A percentile compares a stretch with the other conserved stretches of the same genome.
Evolutionary conservation across 1,140 invertebrate genomes (phyloP).

Genomic region (Pseudomyrmex gracilis): DNA sequence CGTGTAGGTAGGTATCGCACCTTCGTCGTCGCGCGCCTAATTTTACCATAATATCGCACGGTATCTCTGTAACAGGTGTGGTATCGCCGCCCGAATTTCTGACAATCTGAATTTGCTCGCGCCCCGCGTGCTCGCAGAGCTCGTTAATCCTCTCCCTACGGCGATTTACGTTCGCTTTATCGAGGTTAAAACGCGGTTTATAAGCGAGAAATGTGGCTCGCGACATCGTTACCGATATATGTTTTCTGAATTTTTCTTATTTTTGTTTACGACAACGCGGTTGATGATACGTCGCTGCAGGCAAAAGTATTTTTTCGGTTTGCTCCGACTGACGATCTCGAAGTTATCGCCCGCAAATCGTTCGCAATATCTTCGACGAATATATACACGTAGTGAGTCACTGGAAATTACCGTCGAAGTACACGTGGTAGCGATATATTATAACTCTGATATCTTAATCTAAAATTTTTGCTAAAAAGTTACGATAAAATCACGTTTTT

Average conservation of each 20-base stretch:
- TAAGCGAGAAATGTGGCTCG: constrained; percentile 26
- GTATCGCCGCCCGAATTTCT: not conserved
- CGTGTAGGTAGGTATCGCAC: not conserved
- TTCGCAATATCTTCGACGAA: not conserved
- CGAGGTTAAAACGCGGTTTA: constrained; percentile 2
- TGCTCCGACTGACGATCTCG: not conserved
- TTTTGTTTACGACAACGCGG: not conserved
- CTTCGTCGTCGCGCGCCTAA: constrained; percentile 9
- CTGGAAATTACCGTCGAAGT: constrained; percentile 12
- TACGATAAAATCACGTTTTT: no score
- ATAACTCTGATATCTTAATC: no score
- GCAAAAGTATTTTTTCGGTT: not conserved
- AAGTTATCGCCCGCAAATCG: not conserved
- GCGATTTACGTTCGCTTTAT: constrained; percentile 24
- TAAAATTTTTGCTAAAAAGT: no score
- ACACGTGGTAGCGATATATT: not conserved
- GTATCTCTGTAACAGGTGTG: constrained; percentile 46
- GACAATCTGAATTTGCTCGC: constrained; percentile 35
- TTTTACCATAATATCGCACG: constrained; percentile 12
- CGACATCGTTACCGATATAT: not conserved
- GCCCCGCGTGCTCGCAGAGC: constrained; percentile 16
- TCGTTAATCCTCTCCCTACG: constrained; percentile 36
- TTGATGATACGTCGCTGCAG: not conserved
- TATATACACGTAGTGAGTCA: not conserved
- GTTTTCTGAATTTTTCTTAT: not conserved